These are phyloP conservation scores for Druceiella hillmani DNA, from an alignment of 2,888 invertebrate species.

Conservation along the genomic window DNA sequence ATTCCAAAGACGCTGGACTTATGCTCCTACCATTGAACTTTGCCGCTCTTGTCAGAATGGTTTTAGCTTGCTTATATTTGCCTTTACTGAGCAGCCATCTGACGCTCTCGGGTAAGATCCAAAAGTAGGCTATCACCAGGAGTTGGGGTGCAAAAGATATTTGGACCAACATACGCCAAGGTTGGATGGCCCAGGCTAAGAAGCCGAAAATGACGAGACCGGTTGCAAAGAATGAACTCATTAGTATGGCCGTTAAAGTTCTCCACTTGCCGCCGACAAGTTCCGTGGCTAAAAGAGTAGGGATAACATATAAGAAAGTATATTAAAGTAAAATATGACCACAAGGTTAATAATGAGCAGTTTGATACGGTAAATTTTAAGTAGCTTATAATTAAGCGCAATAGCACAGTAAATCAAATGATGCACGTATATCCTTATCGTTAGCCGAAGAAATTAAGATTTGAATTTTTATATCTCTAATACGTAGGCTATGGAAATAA, in stretches of 20 bases:
- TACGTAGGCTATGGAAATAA: no score
- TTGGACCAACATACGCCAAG: conserved; percentile 56
- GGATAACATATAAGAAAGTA: no score
- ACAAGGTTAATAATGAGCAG: no score
- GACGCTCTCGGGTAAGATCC: conserved; percentile 58
- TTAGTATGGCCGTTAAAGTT: conserved; percentile 61
- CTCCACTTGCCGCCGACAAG: conserved; percentile 69
- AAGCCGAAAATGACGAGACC: conserved; percentile 58
- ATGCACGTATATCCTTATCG: no score
- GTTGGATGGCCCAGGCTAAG: conserved; percentile 52
- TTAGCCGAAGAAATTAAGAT: no score
- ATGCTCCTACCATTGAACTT: conserved; percentile 40
- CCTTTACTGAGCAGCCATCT: conserved; percentile 61
- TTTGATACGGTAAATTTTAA: no score
- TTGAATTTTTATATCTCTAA: no score
- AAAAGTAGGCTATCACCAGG: conserved; percentile 52
- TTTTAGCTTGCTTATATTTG: conserved; percentile 51
- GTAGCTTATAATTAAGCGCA: no score
- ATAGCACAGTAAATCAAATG: no score
- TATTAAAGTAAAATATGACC: no score
- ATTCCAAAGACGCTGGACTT: no score
- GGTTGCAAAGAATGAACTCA: conserved; percentile 57
- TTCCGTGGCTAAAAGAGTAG: conserved; percentile 58
- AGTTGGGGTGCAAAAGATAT: conserved; percentile 56
- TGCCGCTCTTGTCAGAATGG: conserved; percentile 48